Conservation (phyloP, 2,797 vertebrate species). For the Onychomys leucogaster region DNA sequence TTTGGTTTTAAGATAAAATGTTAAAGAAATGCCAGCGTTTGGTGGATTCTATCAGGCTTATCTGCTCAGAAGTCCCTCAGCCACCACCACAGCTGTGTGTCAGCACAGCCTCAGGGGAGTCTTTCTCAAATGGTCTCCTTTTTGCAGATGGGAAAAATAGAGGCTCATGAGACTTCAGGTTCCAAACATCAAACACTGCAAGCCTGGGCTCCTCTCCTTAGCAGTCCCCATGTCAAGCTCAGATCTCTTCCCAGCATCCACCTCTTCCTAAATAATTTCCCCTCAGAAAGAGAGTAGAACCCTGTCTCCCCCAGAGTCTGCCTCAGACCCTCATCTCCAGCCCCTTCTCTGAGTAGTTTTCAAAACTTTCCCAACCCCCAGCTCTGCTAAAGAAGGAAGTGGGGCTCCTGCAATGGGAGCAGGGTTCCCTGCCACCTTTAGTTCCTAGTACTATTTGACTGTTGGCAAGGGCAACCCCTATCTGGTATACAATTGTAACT, state of each 20-base stretch:
- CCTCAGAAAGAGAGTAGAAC: not conserved
- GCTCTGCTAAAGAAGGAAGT: not conserved
- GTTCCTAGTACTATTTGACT: not conserved
- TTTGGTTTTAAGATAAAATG: not conserved
- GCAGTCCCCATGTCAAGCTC: not conserved
- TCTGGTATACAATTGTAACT: not conserved
- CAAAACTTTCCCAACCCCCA: not conserved
- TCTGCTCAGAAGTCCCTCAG: not conserved
- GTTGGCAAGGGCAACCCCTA: fast-evolving
- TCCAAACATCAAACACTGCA: not conserved
- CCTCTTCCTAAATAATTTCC: not conserved
- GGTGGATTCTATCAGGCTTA: not conserved
- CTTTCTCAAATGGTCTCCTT: not conserved
- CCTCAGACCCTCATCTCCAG: not conserved
- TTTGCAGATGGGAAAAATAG: not conserved
- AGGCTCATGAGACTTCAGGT: not conserved
- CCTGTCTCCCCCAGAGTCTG: not conserved
- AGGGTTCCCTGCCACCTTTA: too few relatives aligned
- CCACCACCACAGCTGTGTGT: not conserved
- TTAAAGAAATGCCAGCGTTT: not conserved
- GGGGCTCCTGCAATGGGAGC: fast-evolving
- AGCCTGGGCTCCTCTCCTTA: not conserved
- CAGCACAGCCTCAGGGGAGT: not conserved
- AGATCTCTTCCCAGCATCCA: not conserved
- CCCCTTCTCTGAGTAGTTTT: not conserved